phyloP scores from a whole-genome alignment of 2,797 vertebrate genomes.

The Nyctalus aviator region DNA sequence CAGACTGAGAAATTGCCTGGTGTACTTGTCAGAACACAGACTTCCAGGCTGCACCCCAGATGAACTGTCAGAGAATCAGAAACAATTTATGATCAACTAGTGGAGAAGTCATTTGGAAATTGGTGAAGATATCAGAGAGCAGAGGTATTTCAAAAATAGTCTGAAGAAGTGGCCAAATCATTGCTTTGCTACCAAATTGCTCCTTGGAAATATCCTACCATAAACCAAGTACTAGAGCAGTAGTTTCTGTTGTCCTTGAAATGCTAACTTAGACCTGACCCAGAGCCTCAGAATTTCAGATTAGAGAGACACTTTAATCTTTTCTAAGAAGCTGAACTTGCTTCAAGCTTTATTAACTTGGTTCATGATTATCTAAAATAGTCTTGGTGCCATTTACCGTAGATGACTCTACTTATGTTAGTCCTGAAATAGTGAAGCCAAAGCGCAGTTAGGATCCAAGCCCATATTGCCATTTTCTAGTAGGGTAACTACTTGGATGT shows the following conservation, averaged over 20 bases:
- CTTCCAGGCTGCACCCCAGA: neutral
- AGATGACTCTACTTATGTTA: constrained; percentile 11
- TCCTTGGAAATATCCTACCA: neutral
- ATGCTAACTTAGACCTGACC: constrained; percentile 54
- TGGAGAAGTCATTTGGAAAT: constrained; percentile 50
- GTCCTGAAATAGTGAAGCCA: constrained; percentile 47
- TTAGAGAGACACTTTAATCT: constrained; percentile 72
- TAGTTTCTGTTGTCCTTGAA: constrained; percentile 59
- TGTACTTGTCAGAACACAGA: neutral
- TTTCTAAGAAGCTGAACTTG: constrained; percentile 75
- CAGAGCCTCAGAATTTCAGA: constrained; percentile 53
- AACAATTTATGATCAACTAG: constrained; percentile 6
- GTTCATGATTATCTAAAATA: constrained; percentile 79
- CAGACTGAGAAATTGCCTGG: neutral
- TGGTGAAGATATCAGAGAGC: neutral
- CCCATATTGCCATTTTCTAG: neutral
- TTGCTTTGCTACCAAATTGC: neutral
- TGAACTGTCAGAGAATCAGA: neutral
- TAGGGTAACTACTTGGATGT: neutral
- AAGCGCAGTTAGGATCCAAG: neutral
- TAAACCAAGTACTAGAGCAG: neutral
- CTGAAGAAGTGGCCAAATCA: neutral
- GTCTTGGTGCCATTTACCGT: constrained; percentile 65
- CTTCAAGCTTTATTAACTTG: constrained; percentile 75
- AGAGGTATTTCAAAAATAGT: neutral